Conservation (phyloP, 2,888 invertebrate genomes). For the Leucophenga montana region DNA sequence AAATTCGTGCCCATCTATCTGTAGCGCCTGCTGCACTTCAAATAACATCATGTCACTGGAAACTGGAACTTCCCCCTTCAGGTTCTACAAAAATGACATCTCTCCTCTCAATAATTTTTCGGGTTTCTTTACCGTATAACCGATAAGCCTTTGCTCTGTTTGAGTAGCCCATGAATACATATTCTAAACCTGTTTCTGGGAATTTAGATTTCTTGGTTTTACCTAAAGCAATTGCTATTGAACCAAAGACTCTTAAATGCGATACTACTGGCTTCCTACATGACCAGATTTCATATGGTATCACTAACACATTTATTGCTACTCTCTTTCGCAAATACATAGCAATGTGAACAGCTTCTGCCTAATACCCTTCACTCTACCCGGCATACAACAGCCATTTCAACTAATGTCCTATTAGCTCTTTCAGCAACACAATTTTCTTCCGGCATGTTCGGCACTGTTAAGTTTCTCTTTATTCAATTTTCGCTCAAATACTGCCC, state of each 20-base stretch:
- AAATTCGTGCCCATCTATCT: not conserved
- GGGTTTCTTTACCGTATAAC: slow-evolving; percentile 8
- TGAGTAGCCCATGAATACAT: slow-evolving; percentile 22
- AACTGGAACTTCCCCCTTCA: not conserved
- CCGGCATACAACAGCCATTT: slow-evolving; percentile 37
- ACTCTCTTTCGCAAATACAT: slow-evolving; percentile 22
- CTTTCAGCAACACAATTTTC: slow-evolving; percentile 39
- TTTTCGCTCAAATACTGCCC: too few species aligned
- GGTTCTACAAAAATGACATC: slow-evolving; percentile 14
- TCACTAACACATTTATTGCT: slow-evolving; percentile 18
- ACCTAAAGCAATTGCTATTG: slow-evolving; percentile 24
- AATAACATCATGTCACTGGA: not conserved
- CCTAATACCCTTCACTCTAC: slow-evolving; percentile 26
- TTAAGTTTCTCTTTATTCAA: not conserved
- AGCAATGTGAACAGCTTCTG: slow-evolving; percentile 30
- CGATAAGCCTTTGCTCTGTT: slow-evolving; percentile 22
- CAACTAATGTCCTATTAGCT: slow-evolving; percentile 35
- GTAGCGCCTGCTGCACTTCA: not conserved
- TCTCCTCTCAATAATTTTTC: slow-evolving; percentile 8
- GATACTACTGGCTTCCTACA: slow-evolving; percentile 24
- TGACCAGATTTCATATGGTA: slow-evolving; percentile 26
- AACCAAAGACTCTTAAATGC: too few species aligned
- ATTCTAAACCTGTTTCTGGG: slow-evolving; percentile 22
- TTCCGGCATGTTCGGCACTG: slow-evolving; percentile 37
- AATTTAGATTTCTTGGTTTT: slow-evolving; percentile 27